These are phyloP conservation scores for Huso huso DNA, from an alignment of 2,797 vertebrate genomes.

Conservation along the genomic window DNA sequence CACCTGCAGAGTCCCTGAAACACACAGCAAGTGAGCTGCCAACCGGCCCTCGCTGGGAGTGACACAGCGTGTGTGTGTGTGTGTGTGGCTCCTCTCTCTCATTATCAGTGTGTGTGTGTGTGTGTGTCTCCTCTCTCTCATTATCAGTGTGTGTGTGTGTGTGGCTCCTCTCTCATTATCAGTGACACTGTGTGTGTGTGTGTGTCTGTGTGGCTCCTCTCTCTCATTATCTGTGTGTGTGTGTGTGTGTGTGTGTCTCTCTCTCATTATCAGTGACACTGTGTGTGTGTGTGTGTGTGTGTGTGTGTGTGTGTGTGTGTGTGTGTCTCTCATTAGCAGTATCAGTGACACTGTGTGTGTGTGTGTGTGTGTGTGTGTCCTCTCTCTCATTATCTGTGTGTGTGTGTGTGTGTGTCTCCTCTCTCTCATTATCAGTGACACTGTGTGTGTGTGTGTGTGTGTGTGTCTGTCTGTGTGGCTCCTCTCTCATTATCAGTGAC, in stretches of 20 bases:
- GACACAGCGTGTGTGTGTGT: not conserved
- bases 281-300: too few species aligned
- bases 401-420: conserved; percentile 1
- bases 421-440: conserved; percentile 10
- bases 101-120: not conserved
- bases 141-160: conserved; percentile 54
- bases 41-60: not conserved
- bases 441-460: too few species aligned
- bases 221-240: too few species aligned
- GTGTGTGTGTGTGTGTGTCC: conserved; percentile 24
- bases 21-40: not conserved
- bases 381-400: conserved; percentile 18
- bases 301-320: too few species aligned
- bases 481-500: not conserved
- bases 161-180: too few species aligned
- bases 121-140: conserved; percentile 1
- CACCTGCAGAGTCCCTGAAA: conserved; percentile 46
- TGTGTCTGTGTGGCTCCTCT: too few species aligned
- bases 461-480: not conserved
- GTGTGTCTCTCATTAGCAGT: conserved; percentile 16
- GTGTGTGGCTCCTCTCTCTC: too few species aligned
- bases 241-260: conserved; percentile 3
- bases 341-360: conserved; percentile 25
- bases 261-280: conserved; percentile 11
- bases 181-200: conserved; percentile 23